Evolutionary conservation across 2,113 vertebrate genomes (phyloP), one percentile per base, ranked within the genome.

Genomic region (cat (Felis catus)): DNA sequence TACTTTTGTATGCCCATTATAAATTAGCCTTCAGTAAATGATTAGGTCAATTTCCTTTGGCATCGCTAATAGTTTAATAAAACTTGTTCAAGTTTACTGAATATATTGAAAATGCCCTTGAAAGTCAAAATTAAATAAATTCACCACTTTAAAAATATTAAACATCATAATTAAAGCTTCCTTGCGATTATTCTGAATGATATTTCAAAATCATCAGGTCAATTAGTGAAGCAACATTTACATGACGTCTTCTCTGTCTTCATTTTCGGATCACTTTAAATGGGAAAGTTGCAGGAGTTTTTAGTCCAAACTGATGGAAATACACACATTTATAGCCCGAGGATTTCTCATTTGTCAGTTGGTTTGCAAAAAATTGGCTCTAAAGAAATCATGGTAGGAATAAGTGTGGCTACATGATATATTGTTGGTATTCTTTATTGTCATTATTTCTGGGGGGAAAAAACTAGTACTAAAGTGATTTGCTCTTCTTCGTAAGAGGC

Each of bases 401-500:
- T 79, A 71, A 66, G 4, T 39, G 19, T 88, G 70, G 23, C 51
- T 41, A 27, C 14, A 73, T 53, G 21, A 14, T 48, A 13, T 45
- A 82, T 63, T 53, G 36, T 66, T 86, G 45, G 27, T 33, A 12
- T 66, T 45, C 66, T 61, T 80, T 89, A 41, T 86, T 33, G 29
- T 71, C n/a, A 53, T 55, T 66, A 45, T 87, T 82, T 82, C 74
- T 81, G 36, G 45, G 63, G 7, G 1, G n/a, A n/a, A 45, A 45
- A 55, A 36, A 3, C 41, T 81, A 92, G 45, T 71, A 88, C 66
- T 53, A 76, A 74, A 53, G 2, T 66, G 31, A 82, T 82, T 92
- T 92, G 0, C 39, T 74, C 21, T 66, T 39, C 94, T 78, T 97
- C 98, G 25, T 94, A 97, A 98, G 94, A 61, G 8, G 68, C 71